phyloP scores from a whole-genome alignment of 1,140 invertebrate genomes.

The Liolophura sinensis region DNA sequence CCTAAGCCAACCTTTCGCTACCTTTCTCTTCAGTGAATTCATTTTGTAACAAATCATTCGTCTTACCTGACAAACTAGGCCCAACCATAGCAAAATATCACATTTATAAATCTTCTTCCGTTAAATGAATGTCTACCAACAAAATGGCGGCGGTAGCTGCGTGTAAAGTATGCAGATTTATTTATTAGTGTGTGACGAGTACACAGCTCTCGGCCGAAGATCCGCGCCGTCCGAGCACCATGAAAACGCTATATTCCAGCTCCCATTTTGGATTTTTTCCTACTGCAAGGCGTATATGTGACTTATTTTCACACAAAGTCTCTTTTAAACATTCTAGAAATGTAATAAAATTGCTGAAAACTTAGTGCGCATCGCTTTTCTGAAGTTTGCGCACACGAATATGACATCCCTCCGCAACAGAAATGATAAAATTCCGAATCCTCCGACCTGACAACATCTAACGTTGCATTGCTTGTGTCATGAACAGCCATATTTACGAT shows the following conservation, averaged over 20 bases:
- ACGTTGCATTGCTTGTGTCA: too few relatives aligned
- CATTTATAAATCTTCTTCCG: slow-evolving; percentile 19
- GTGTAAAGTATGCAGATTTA: slow-evolving; percentile 43
- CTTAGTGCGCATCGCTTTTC: slow-evolving; percentile 4
- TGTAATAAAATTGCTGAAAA: slow-evolving; percentile 8
- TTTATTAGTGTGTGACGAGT: slow-evolving; percentile 23
- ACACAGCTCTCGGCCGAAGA: slow-evolving; percentile 14
- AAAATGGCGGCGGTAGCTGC: slow-evolving; percentile 44
- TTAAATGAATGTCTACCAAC: slow-evolving; percentile 31
- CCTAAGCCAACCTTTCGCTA: slow-evolving; percentile 17
- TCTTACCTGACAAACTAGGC: too few relatives aligned
- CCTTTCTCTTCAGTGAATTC: too few relatives aligned
- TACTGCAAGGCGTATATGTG: background rate
- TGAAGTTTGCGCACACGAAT: slow-evolving; percentile 21
- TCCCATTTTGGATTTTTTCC: slow-evolving; percentile 6
- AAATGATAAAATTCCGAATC: slow-evolving; percentile 14
- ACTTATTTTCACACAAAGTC: background rate
- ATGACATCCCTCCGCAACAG: slow-evolving; percentile 26
- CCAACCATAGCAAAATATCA: slow-evolving; percentile 7
- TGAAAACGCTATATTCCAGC: background rate
- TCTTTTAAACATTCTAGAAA: slow-evolving; percentile 1
- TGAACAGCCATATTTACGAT: too few relatives aligned
- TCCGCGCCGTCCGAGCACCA: slow-evolving; percentile 18
- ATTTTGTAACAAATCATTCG: too few relatives aligned
- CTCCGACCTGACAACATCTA: too few relatives aligned